Evolutionary conservation across 2,797 vertebrate species (phyloP).

Genomic region (Loriculus beryllinus): DNA sequence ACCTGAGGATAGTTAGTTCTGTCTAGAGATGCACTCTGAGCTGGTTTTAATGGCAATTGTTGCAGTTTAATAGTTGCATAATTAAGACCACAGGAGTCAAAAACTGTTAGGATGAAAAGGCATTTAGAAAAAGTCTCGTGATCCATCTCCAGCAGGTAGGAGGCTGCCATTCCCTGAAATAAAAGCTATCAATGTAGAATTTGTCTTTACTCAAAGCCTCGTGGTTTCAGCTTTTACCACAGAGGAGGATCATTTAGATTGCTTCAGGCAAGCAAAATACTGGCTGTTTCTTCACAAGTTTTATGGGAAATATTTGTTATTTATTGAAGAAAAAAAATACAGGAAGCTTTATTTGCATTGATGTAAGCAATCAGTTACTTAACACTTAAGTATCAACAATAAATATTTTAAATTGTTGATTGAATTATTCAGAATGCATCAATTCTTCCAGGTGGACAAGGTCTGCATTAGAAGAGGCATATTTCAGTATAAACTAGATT

Average conservation of each 20-base stretch:
- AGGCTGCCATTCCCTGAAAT: not conserved
- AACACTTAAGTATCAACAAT: not conserved
- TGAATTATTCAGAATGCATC: not conserved
- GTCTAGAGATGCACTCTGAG: not conserved
- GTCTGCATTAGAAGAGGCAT: not conserved
- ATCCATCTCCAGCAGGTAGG: not conserved
- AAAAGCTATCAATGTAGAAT: not conserved
- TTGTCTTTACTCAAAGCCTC: not conserved
- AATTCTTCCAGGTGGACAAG: not conserved
- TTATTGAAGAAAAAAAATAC: not conserved
- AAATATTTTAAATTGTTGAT: not conserved
- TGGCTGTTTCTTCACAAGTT: not conserved
- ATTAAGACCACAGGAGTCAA: not conserved
- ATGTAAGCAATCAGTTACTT: not conserved
- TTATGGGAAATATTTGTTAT: not conserved
- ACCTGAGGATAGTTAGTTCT: not conserved
- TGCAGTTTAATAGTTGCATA: not conserved
- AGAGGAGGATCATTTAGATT: not conserved
- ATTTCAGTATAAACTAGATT: not conserved
- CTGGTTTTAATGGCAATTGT: not conserved
- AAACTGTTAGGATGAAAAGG: not conserved
- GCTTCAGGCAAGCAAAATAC: not conserved
- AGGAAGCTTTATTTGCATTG: not conserved
- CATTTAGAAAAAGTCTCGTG: not conserved
- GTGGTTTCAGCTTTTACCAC: not conserved